Evolutionary conservation across 2,113 vertebrate species (phyloP).

Genomic region (Oryzias javanicus): DNA sequence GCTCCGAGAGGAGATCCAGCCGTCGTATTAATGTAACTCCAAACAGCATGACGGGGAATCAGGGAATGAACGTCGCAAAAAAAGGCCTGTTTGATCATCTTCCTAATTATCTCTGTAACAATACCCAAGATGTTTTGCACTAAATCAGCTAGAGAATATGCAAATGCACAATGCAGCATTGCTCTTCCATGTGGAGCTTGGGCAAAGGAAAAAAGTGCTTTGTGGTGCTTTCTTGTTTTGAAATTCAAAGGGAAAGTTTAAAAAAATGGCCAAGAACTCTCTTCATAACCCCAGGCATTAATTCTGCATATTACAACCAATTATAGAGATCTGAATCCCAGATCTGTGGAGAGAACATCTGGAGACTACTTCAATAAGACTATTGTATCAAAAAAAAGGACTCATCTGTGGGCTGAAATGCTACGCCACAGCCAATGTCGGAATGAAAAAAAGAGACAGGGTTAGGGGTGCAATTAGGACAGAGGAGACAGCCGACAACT

Average conservation of each 20-base stretch:
- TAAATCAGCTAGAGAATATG: conserved; percentile 67
- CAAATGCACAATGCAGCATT: conserved; percentile 55
- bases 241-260: conserved; percentile 74
- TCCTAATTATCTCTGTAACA: conserved; percentile 72
- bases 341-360: conserved; percentile 76
- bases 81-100: conserved; percentile 68
- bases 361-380: conserved; percentile 76
- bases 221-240: conserved; percentile 66
- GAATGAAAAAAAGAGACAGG: conserved; percentile 41
- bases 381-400: conserved; percentile 74
- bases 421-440: conserved; percentile 43
- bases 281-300: conserved; percentile 75
- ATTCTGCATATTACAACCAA: conserved; percentile 79
- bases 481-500: conserved; percentile 42
- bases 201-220: conserved; percentile 61
- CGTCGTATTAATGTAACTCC: conserved; percentile 32
- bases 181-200: conserved; percentile 49
- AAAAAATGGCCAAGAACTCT: conserved; percentile 64
- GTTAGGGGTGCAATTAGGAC: conserved; percentile 66
- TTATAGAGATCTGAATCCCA: conserved; percentile 78
- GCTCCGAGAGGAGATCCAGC: conserved; percentile 32
- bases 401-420: conserved; percentile 53
- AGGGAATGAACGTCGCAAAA: conserved; percentile 44
- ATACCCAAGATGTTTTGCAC: conserved; percentile 70
- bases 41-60: conserved; percentile 33